Percentiles rank a stretch among this genome's conserved stretches.
These are phyloP conservation scores for Alces alces DNA, from an alignment of 2,113 vertebrate species.

Conservation along the genomic window DNA sequence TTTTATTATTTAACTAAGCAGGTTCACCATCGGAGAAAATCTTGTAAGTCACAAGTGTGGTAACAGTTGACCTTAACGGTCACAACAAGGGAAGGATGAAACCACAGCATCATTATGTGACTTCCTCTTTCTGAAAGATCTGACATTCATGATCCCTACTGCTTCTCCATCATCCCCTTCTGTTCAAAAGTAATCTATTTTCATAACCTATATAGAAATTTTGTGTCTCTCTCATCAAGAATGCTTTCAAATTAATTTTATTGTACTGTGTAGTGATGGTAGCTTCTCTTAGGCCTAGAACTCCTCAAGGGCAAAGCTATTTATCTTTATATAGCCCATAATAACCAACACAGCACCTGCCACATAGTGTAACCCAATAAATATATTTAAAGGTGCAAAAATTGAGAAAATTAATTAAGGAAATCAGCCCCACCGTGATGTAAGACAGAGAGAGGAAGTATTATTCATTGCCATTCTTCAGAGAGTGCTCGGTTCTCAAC, in stretches of 20 bases:
- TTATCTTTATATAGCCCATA: not conserved
- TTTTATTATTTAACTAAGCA: not conserved
- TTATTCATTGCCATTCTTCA: not conserved
- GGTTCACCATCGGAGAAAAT: not conserved
- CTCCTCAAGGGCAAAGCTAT: not conserved
- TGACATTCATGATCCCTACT: not conserved
- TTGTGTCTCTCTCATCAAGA: not conserved
- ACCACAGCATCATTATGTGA: not conserved
- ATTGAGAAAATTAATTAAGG: not conserved
- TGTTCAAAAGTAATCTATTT: not conserved
- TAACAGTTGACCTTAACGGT: not conserved
- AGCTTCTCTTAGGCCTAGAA: not conserved
- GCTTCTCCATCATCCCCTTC: not conserved
- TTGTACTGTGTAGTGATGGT: not conserved
- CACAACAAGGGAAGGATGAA: not conserved
- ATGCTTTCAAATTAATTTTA: not conserved
- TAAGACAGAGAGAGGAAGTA: not conserved
- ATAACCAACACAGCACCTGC: not conserved
- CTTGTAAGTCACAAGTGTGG: not conserved
- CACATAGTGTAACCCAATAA: not conserved
- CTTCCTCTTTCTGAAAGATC: not conserved
- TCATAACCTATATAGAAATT: not conserved
- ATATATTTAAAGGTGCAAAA: not conserved
- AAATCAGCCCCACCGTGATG: not conserved
- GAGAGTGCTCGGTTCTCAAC: not conserved